These are phyloP conservation scores for Pseudopleuronectes americanus DNA, from an alignment of 2,797 vertebrate genomes.

Conservation along the genomic window DNA sequence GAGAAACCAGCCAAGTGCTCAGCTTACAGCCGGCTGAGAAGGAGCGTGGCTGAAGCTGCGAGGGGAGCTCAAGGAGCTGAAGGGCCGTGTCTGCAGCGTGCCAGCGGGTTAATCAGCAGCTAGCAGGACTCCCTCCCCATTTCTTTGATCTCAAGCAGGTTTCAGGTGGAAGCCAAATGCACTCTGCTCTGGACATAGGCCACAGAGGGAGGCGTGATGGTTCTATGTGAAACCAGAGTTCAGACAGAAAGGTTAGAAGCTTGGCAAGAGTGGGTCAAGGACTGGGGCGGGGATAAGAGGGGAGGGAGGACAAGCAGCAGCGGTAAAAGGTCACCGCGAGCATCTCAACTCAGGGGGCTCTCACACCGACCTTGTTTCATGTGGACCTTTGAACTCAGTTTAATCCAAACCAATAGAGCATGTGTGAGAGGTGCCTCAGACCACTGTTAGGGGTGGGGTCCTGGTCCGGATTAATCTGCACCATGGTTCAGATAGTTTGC, in stretches of 20 bases:
- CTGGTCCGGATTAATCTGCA: too few relatives aligned
- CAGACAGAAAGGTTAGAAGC: slow-evolving; percentile 13
- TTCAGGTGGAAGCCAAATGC: slow-evolving; percentile 64
- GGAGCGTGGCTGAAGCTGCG: slow-evolving; percentile 46
- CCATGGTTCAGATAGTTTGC: too few relatives aligned
- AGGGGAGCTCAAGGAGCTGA: slow-evolving; percentile 58
- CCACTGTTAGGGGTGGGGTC: too few relatives aligned
- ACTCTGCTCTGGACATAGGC: slow-evolving; percentile 62
- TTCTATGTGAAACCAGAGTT: slow-evolving; percentile 44
- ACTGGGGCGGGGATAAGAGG: background rate
- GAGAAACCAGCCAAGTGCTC: slow-evolving; percentile 46
- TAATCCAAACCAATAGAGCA: too few relatives aligned
- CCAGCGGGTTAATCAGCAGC: slow-evolving; percentile 78
- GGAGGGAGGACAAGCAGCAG: background rate
- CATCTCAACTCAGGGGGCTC: too few relatives aligned
- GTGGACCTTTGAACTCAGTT: too few relatives aligned
- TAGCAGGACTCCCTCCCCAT: slow-evolving; percentile 63
- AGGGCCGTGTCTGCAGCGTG: slow-evolving; percentile 56
- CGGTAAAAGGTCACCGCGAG: background rate
- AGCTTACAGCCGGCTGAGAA: slow-evolving; percentile 57
- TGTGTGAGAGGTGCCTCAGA: too few relatives aligned
- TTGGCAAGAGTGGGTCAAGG: background rate
- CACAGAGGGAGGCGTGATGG: slow-evolving; percentile 53
- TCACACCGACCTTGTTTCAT: too few relatives aligned
- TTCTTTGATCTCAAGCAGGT: slow-evolving; percentile 75